These are phyloP conservation scores for Standfussiana lucernea DNA, from an alignment of 2,888 invertebrate genomes.

Conservation along the genomic window DNA sequence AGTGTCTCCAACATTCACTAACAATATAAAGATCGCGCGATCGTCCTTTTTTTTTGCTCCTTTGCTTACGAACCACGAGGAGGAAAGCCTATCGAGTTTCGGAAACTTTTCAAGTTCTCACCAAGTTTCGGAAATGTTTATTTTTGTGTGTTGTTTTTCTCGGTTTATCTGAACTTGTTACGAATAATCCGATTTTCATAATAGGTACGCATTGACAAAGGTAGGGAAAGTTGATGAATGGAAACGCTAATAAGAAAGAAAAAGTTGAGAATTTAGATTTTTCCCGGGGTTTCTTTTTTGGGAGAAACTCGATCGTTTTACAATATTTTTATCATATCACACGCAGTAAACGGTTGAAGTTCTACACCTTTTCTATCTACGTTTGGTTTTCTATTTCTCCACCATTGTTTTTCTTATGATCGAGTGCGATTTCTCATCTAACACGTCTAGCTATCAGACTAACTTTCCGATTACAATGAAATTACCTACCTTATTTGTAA, in stretches of 20 bases:
- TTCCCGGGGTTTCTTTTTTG: not conserved
- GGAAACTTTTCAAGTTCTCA: conserved; percentile 22
- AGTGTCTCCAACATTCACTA: conserved; percentile 84
- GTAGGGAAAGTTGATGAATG: conserved; percentile 22
- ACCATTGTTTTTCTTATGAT: not conserved
- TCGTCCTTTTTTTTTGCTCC: conserved; percentile 75
- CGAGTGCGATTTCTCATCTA: not conserved
- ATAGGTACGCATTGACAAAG: conserved; percentile 9
- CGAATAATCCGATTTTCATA: conserved; percentile 19
- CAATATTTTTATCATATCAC: not conserved
- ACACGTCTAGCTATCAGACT: not conserved
- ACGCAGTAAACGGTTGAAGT: not conserved
- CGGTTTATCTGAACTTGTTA: conserved; percentile 16
- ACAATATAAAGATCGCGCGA: conserved; percentile 72
- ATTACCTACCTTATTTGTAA: not conserved
- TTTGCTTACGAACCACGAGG: conserved; percentile 41
- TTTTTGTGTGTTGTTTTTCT: conserved; percentile 20
- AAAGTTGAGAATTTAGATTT: not conserved
- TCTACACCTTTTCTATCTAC: not conserved
- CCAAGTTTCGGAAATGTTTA: conserved; percentile 27
- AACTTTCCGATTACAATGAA: conserved; percentile 4
- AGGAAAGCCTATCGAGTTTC: conserved; percentile 45
- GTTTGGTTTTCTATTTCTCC: not conserved
- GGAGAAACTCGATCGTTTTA: not conserved
- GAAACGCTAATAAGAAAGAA: conserved; percentile 10